These are phyloP conservation scores for Sepioteuthis lessoniana DNA, from an alignment of 2,888 invertebrate species.

Conservation along the genomic window DNA sequence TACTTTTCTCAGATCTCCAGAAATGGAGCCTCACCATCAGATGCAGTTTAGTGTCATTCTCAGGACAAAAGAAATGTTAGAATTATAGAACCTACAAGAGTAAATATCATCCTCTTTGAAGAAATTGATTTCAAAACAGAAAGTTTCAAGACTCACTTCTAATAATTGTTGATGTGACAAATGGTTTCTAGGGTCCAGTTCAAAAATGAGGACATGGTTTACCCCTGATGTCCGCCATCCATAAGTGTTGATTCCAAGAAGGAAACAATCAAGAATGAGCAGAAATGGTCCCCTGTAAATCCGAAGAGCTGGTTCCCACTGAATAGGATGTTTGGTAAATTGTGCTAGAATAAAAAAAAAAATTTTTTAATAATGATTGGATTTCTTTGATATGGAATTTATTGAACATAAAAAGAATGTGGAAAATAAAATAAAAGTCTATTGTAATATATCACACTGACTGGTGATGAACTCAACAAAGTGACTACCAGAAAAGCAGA, in stretches of 20 bases:
- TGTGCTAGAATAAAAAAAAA: constrained; percentile 57
- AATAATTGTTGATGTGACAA: constrained; percentile 86
- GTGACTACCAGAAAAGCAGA: no score
- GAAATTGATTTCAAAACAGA: background rate
- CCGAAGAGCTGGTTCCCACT: constrained; percentile 84
- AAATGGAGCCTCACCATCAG: no score
- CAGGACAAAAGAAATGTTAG: no score
- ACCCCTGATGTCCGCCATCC: constrained; percentile 98
- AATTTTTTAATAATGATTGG: background rate
- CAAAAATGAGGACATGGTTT: constrained; percentile 97
- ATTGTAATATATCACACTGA: no score
- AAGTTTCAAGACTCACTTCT: background rate
- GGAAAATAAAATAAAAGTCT: background rate
- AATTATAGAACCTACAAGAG: no score
- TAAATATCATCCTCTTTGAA: no score
- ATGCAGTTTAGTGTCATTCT: no score
- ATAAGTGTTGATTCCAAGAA: constrained; percentile 96
- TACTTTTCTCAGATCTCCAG: no score
- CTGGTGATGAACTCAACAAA: no score
- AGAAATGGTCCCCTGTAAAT: constrained; percentile 95
- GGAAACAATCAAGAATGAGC: constrained; percentile 91
- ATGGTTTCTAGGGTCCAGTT: constrained; percentile 95
- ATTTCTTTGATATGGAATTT: background rate
- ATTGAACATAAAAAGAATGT: background rate
- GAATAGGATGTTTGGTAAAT: constrained; percentile 56